Percentiles rank a stretch among this genome's conserved stretches.
Evolutionary conservation across 2,113 vertebrate species (phyloP).

Genomic region (Rhinopomastus cyanomelas): DNA sequence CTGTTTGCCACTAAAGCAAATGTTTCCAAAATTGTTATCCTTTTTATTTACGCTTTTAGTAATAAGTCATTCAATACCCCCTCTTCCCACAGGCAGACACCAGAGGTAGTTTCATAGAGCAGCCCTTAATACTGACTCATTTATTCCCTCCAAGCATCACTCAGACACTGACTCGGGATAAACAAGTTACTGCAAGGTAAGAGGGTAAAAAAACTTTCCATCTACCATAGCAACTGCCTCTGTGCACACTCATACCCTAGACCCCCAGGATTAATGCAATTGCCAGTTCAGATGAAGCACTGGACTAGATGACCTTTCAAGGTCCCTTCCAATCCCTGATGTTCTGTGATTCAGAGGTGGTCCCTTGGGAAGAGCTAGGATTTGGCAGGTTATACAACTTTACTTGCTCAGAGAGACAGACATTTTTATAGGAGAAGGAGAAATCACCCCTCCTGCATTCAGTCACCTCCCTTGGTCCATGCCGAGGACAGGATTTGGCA

Average conservation of each 20-base stretch:
- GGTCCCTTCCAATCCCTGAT: too few species aligned
- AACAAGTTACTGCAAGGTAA: conserved; percentile 8
- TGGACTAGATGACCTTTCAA: too few species aligned
- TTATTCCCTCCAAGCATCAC: background rate
- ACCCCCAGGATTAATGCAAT: background rate
- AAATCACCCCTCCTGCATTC: background rate
- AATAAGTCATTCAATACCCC: background rate
- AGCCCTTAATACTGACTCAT: background rate
- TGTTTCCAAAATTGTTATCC: background rate
- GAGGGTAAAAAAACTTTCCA: background rate
- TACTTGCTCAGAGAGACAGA: background rate
- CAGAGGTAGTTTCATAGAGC: background rate
- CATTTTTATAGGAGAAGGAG: background rate
- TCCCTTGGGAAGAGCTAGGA: background rate
- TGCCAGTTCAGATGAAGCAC: background rate
- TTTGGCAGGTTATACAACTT: background rate
- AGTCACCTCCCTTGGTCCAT: background rate
- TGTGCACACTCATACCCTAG: background rate
- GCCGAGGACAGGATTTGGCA: background rate
- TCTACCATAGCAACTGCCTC: background rate
- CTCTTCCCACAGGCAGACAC: background rate
- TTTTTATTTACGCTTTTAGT: background rate
- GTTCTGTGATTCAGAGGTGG: background rate
- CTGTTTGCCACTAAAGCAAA: background rate
- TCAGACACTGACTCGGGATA: background rate